Base-by-base conservation (phyloP, 2,888 invertebrate species). In the Lycocerus yunnanus region DNA sequence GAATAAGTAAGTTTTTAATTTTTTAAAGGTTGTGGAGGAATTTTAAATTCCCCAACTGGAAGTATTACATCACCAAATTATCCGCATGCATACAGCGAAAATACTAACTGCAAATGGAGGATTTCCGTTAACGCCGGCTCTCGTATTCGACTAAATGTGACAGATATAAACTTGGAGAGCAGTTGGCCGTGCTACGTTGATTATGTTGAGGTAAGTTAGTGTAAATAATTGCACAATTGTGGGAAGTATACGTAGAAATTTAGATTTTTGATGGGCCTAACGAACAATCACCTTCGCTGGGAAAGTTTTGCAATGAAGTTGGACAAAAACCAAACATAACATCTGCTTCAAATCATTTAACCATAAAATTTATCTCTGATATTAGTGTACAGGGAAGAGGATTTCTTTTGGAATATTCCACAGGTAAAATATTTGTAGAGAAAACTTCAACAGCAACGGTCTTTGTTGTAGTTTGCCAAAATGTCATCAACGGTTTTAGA, bases 61-160 rank as follows among this genome's bases (percentile, higher is more conserved):
- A 90, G 92, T 1, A 92, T 97, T 79, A 90, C 92, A 9, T 97
- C 97, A 0, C 97, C 97, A 1, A 93, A 94, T 84, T 97, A 97
- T 87, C 97, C 97, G 0, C 89, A 91, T 78, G 86, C 90, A 0
- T 97, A 96, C 84, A 87, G 89, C 58, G 90, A 91, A 69, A 90
- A 91, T 78, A 90, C 93, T 0, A 92, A 94, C 84, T 97, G 97
- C 84, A 90, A 91, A 77, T 98, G 96, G 93, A 92, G 89, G 80
- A 93, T 98, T 77, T 88, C 90, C 2, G 92, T 93, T 0, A 92
- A 92, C 76, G 88, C 89, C 20, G 97, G 96, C 2, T 95, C 94
- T 15, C 85, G 88, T n/a, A 89, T 97, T 66, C 88, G 89, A 75
- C 83, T 95, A 0, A 84, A 88, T 5, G 90, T 96, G 81, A 87